Conservation (phyloP, 2,113 vertebrate species). For the Peromyscus californicus region DNA sequence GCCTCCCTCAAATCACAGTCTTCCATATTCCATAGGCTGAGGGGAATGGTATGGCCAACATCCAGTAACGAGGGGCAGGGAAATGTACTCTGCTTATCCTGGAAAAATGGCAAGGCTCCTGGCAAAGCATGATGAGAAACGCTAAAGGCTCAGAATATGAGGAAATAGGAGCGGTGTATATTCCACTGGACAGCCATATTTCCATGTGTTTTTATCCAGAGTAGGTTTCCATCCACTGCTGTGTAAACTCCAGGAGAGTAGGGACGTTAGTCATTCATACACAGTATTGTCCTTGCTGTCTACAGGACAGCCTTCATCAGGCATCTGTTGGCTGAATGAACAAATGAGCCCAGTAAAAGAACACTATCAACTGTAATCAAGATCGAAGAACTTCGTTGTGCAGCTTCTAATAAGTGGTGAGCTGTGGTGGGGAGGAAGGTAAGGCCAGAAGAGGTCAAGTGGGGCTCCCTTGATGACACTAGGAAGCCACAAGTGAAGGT, state of each 20-base stretch:
- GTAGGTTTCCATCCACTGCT: background rate
- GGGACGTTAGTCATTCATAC: background rate
- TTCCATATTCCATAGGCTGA: background rate
- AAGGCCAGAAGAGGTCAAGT: rapidly evolving
- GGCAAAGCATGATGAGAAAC: background rate
- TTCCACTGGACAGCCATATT: background rate
- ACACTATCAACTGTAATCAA: rapidly evolving
- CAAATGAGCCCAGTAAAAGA: background rate
- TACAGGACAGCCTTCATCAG: background rate
- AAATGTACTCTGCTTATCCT: background rate
- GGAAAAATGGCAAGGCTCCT: background rate
- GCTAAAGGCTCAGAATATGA: background rate
- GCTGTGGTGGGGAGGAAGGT: background rate
- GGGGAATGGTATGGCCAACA: background rate
- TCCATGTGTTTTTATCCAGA: background rate
- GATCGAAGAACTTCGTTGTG: too few relatives aligned
- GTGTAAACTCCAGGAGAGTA: background rate
- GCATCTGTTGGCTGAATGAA: background rate
- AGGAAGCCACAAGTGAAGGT: background rate
- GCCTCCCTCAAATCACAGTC: background rate
- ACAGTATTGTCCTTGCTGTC: background rate
- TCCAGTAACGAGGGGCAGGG: background rate
- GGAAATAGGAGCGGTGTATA: rapidly evolving
- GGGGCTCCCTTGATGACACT: background rate
- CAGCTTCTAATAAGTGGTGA: background rate